Conservation (phyloP, 1,140 invertebrate species). For the Archivesica marissinica region DNA sequence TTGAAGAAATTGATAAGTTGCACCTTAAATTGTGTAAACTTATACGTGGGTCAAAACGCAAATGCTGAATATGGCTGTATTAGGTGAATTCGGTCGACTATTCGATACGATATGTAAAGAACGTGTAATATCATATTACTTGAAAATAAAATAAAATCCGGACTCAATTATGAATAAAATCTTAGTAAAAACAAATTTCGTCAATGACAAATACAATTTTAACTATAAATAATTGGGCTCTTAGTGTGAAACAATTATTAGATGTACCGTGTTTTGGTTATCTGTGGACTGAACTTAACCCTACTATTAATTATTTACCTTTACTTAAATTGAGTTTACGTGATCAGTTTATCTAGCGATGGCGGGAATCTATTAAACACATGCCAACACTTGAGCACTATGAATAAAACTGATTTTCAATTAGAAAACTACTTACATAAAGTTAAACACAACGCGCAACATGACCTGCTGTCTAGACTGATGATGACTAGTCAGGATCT, state of each 20-base stretch:
- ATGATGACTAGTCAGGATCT: no score
- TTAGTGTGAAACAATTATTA: background rate
- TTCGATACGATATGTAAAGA: background rate
- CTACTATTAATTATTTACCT: no score
- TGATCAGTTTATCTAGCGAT: no score
- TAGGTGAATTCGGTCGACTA: background rate
- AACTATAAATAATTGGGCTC: background rate
- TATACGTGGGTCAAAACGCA: background rate
- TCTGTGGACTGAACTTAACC: no score
- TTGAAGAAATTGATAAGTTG: background rate
- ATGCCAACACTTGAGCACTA: no score
- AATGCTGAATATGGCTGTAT: background rate
- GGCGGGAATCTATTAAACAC: no score
- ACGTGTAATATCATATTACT: background rate
- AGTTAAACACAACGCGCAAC: no score
- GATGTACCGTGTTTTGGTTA: background rate
- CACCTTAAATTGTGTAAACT: conserved; percentile 40
- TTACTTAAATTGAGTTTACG: no score
- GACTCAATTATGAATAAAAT: background rate
- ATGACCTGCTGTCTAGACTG: no score
- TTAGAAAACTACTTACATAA: no score
- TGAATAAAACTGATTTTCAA: no score
- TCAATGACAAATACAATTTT: background rate
- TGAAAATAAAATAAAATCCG: background rate
- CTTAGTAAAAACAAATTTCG: no score